phyloP scores from a whole-genome alignment of 2,888 invertebrate genomes.

The Creontiades dilutus region DNA sequence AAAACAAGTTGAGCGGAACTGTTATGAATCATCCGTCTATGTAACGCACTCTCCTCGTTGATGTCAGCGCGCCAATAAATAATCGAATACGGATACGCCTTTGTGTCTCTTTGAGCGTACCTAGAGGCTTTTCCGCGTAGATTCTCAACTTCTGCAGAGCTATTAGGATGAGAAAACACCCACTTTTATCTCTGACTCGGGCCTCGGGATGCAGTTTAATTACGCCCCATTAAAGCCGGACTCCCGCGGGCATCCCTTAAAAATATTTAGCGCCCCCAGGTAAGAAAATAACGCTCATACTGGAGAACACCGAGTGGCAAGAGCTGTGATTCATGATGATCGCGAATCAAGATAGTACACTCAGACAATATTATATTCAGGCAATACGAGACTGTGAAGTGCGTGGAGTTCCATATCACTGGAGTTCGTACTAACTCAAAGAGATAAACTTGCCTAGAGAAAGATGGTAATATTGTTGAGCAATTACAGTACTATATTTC shows the following conservation, averaged over 20 bases:
- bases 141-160: not conserved
- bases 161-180: not conserved
- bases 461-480: too few relatives aligned
- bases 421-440: too few relatives aligned
- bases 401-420: too few relatives aligned
- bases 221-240: slow-evolving; percentile 10
- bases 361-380: not conserved
- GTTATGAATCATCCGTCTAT: slow-evolving; percentile 46
- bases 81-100: slow-evolving; percentile 38
- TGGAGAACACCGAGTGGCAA: not conserved
- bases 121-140: not conserved
- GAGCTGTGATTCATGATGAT: slow-evolving; percentile 20
- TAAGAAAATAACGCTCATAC: not conserved
- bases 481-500: too few relatives aligned
- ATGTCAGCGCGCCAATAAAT: slow-evolving; percentile 49
- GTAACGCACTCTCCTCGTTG: slow-evolving; percentile 28
- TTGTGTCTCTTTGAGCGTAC: not conserved
- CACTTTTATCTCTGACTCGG: not conserved
- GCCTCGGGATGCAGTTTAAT: slow-evolving; percentile 5
- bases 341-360: not conserved
- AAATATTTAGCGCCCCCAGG: not conserved
- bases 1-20: slow-evolving; percentile 43
- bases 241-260: slow-evolving; percentile 7
- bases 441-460: too few relatives aligned
- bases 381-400: too few relatives aligned